phyloP scores from a whole-genome alignment of 2,113 vertebrate genomes.

The Microcebus jonahi region DNA sequence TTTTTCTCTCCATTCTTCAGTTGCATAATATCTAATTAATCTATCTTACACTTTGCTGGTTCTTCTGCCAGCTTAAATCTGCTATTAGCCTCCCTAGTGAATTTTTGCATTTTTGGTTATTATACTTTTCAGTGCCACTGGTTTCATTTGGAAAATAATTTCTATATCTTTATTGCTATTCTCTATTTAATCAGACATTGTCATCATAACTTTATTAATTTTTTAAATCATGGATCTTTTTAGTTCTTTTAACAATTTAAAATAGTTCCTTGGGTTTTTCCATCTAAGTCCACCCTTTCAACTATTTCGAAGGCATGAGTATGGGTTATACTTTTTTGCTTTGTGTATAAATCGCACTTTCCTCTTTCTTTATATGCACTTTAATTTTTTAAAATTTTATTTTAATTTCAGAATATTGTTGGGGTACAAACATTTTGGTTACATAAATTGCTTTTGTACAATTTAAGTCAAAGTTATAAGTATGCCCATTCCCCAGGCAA shows the following conservation, averaged over 20 bases:
- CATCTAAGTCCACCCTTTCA: neutral
- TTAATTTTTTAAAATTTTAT: neutral
- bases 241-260: neutral
- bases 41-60: neutral
- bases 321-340: neutral
- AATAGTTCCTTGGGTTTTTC: neutral
- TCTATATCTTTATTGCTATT: neutral
- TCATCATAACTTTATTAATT: neutral
- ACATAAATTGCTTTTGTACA: no score
- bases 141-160: neutral
- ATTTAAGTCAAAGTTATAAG: no score
- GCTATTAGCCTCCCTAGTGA: neutral
- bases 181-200: neutral
- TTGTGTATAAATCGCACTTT: neutral
- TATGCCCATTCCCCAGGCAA: no score
- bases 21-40: neutral
- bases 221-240: neutral
- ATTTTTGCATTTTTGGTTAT: neutral
- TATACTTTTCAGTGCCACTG: neutral
- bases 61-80: neutral
- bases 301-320: neutral
- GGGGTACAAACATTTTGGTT: no score
- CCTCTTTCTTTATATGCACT: neutral
- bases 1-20: neutral
- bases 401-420: no score